These are phyloP conservation scores for Cacoxenus indagator DNA, from an alignment of 2,888 invertebrate genomes.

Conservation along the genomic window DNA sequence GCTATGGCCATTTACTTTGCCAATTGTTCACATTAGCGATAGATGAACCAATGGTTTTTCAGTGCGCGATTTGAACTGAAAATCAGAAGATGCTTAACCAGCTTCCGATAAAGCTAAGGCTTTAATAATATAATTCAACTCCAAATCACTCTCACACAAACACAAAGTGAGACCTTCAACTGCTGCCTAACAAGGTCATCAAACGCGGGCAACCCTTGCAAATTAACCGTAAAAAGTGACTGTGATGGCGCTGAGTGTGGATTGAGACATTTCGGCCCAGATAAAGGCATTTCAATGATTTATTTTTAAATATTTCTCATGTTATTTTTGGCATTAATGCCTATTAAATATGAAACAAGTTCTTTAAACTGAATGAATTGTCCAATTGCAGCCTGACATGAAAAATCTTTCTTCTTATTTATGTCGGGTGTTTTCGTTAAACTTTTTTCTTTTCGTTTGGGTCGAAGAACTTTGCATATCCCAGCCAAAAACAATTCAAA, in stretches of 20 bases:
- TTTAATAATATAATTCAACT: no score
- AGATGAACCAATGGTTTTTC: no score
- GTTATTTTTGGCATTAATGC: slow-evolving; percentile 35
- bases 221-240: neutral
- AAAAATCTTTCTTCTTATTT: neutral
- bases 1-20: no score
- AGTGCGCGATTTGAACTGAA: no score
- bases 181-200: slow-evolving; percentile 48
- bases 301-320: slow-evolving; percentile 36
- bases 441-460: neutral
- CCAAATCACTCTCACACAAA: no score
- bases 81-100: no score
- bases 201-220: slow-evolving; percentile 34
- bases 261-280: slow-evolving; percentile 47
- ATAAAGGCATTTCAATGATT: slow-evolving; percentile 39
- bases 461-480: slow-evolving; percentile 11
- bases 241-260: slow-evolving; percentile 23
- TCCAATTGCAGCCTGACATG: slow-evolving; percentile 27
- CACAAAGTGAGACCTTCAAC: neutral
- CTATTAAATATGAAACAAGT: slow-evolving; percentile 60
- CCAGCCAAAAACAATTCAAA: no score
- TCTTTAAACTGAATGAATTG: slow-evolving; percentile 63
- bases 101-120: no score
- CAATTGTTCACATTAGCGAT: no score
- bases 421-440: neutral